phyloP scores from a whole-genome alignment of 2,888 invertebrate species.

The Luffia ferchaultella region DNA sequence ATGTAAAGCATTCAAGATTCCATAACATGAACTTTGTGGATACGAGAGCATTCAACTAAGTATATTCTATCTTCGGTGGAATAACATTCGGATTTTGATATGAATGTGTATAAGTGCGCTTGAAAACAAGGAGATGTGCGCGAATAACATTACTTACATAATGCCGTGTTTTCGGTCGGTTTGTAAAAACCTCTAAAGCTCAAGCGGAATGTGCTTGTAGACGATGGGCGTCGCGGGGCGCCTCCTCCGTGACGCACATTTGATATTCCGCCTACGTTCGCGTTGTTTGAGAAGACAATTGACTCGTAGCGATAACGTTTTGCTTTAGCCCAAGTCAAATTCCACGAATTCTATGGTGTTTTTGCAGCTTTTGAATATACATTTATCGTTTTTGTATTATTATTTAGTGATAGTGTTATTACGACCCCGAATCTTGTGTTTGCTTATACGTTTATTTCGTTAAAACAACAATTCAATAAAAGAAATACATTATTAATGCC shows the following conservation, averaged over 20 bases:
- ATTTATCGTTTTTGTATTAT: neutral
- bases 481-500: too few species aligned
- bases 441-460: too few species aligned
- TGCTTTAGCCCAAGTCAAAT: constrained; percentile 18
- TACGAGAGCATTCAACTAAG: too few species aligned
- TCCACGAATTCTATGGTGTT: neutral
- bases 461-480: too few species aligned
- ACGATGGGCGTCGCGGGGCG: neutral
- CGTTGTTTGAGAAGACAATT: constrained; percentile 35
- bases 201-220: too few species aligned
- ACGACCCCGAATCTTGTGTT: too few species aligned
- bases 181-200: too few species aligned
- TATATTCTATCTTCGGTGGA: neutral
- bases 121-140: neutral
- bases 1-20: too few species aligned
- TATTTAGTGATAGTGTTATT: too few species aligned
- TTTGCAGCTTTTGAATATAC: neutral
- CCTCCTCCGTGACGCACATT: constrained; percentile 18
- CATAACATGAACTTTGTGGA: too few species aligned
- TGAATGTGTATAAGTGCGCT: neutral
- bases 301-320: constrained; percentile 34
- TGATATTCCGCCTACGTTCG: constrained; percentile 35
- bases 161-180: neutral
- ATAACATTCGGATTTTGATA: neutral
- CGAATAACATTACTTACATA: neutral